phyloP scores from a whole-genome alignment of 2,888 invertebrate genomes.

The Stenotaenia linearis region DNA sequence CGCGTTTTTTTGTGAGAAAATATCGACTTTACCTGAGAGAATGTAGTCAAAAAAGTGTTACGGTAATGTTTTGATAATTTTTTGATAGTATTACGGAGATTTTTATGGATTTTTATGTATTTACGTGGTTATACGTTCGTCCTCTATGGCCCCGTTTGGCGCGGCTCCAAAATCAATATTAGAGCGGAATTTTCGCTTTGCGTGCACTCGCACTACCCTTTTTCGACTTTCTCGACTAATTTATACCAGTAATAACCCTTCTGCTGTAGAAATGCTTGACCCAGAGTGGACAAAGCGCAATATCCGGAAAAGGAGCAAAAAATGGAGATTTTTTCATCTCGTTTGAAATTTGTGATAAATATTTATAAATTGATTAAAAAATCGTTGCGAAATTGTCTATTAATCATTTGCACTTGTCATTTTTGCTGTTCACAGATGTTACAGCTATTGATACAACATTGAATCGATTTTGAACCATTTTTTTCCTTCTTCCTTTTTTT shows the following conservation, averaged over 20 bases:
- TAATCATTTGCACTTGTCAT: background rate
- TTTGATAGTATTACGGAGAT: too few species aligned
- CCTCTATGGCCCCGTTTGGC: background rate
- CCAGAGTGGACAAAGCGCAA: background rate
- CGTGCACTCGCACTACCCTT: background rate
- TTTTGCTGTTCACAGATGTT: background rate
- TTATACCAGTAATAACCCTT: background rate
- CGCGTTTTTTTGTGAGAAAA: too few species aligned
- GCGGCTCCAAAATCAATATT: background rate
- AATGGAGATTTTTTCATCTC: too few species aligned
- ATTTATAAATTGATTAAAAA: too few species aligned
- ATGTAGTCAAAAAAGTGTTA: too few species aligned
- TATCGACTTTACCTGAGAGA: too few species aligned
- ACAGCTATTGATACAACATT: background rate
- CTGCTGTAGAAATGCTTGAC: background rate
- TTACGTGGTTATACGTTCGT: background rate
- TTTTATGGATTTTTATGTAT: too few species aligned
- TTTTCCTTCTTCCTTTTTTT: background rate
- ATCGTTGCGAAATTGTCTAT: background rate
- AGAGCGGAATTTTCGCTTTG: background rate
- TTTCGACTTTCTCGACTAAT: background rate
- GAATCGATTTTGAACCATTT: too few species aligned
- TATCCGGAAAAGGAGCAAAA: too few species aligned
- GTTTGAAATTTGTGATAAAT: too few species aligned
- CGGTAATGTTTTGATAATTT: too few species aligned